Base-by-base conservation (phyloP, 2,797 vertebrate genomes). In the Lerista edwardsae region DNA sequence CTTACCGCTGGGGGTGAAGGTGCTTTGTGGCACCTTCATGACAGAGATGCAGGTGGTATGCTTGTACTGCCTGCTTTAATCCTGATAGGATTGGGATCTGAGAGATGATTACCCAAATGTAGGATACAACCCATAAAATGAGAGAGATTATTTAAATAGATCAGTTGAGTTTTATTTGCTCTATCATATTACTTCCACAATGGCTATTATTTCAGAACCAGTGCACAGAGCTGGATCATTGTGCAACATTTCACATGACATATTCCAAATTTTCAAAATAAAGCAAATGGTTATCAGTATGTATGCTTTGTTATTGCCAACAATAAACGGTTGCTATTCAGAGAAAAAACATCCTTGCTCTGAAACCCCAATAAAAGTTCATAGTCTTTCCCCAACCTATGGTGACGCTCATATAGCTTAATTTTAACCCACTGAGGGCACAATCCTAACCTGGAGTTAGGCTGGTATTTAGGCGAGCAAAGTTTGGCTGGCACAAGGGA, bases 371-470 rank as follows among this genome's bases (percentile, higher is more conserved):
- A 39, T 72, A 80, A 87, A 83, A n/a, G 29, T 6, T 23, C 85
- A 83, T 10, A 81, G 47, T 51, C 7, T 6, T 79, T 19, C 12
- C 23, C 27, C 44, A 39, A 1, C 3, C 39, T 65, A 29, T 84
- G 59, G 29, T 11, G 25, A 39, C 10, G 57, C 7, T 67, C 10
- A 21, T 36, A 6, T 2, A 72, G 23, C 14, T 31, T 59, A n/a
- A n/a, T n/a, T 79, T 79, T 25, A 77, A 72, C 61, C 19, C 7
- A 0, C 0, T n/a, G 12, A 0, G n/a, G n/a, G n/a, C n/a, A n/a
- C n/a, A n/a, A n/a, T n/a, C n/a, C n/a, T n/a, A n/a, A n/a, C n/a
- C n/a, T n/a, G n/a, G n/a, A n/a, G n/a, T n/a, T n/a, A n/a, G n/a
- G n/a, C n/a, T n/a, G n/a, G n/a, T n/a, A n/a, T n/a, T n/a, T n/a